Conservation (phyloP, 2,888 invertebrate genomes). For the Pseudococcus viburni region DNA sequence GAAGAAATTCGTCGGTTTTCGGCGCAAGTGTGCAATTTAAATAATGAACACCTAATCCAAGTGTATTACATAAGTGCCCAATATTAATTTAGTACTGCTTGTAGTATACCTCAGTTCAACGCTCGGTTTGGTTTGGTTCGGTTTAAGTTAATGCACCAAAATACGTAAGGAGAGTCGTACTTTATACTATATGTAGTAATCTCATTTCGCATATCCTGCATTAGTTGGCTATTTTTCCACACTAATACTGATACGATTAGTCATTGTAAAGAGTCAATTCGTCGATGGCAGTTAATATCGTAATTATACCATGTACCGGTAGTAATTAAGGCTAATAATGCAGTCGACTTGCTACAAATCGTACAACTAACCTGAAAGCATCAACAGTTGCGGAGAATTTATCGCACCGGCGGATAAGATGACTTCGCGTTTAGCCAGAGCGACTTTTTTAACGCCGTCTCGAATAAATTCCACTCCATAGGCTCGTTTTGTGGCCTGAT, state of each 20-base stretch:
- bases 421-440: conserved; percentile 83
- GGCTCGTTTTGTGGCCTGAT: conserved; percentile 80
- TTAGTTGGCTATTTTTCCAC: conserved; percentile 7
- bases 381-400: conserved; percentile 90
- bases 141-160: not conserved
- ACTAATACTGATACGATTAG: not conserved
- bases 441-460: conserved; percentile 77
- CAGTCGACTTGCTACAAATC: not conserved
- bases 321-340: conserved; percentile 45
- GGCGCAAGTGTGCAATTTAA: not conserved
- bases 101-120: not conserved
- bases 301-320: conserved; percentile 17
- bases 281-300: not conserved
- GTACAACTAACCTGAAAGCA: conserved; percentile 77
- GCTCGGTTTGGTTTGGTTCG: not conserved
- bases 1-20: conserved; percentile 16
- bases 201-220: conserved; percentile 15
- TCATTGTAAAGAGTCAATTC: conserved; percentile 20
- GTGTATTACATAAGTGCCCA: not conserved
- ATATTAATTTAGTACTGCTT: not conserved
- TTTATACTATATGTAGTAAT: not conserved
- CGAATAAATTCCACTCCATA: conserved; percentile 86
- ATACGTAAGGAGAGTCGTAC: too few species aligned
- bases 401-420: conserved; percentile 92
- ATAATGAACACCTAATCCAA: not conserved